Evolutionary conservation across 2,888 invertebrate species (phyloP).

Genomic region (Cancer borealis): DNA sequence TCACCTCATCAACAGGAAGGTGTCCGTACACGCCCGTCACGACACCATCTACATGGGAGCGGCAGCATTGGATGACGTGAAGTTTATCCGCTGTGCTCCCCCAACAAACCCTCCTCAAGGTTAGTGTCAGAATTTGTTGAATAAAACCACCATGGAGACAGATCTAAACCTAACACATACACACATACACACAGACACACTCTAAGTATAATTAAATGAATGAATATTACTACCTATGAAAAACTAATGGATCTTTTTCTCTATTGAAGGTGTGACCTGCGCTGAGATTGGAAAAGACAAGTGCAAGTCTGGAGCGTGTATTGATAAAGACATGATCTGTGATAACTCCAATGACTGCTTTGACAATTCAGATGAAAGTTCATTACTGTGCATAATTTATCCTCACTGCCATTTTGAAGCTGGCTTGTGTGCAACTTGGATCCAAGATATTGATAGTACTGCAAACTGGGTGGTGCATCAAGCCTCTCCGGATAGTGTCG

Average conservation of each 20-base stretch:
- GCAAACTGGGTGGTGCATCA: constrained; percentile 60
- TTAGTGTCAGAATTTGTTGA: neutral
- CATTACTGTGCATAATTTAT: neutral
- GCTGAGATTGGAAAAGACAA: constrained; percentile 9
- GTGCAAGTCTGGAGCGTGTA: constrained; percentile 62
- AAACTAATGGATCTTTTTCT: neutral
- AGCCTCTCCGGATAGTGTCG: constrained; percentile 50
- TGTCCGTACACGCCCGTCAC: constrained; percentile 52
- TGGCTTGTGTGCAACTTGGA: constrained; percentile 60
- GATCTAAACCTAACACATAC: neutral
- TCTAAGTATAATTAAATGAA: neutral
- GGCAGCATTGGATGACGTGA: constrained; percentile 64
- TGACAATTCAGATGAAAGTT: constrained; percentile 60
- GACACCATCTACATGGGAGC: constrained; percentile 52
- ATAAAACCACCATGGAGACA: no score
- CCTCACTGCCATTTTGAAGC: constrained; percentile 63
- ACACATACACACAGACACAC: neutral
- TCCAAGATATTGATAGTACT: constrained; percentile 57
- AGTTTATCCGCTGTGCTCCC: constrained; percentile 62
- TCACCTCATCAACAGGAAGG: constrained; percentile 40
- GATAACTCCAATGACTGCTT: constrained; percentile 67
- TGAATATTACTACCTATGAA: neutral
- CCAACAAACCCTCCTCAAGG: constrained; percentile 66
- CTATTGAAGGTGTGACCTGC: constrained; percentile 57
- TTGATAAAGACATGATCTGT: constrained; percentile 50